Percentiles rank a stretch among this genome's conserved stretches.
These are phyloP conservation scores for Aptenodytes forsteri DNA, from an alignment of 2,113 vertebrate genomes.

Conservation along the genomic window DNA sequence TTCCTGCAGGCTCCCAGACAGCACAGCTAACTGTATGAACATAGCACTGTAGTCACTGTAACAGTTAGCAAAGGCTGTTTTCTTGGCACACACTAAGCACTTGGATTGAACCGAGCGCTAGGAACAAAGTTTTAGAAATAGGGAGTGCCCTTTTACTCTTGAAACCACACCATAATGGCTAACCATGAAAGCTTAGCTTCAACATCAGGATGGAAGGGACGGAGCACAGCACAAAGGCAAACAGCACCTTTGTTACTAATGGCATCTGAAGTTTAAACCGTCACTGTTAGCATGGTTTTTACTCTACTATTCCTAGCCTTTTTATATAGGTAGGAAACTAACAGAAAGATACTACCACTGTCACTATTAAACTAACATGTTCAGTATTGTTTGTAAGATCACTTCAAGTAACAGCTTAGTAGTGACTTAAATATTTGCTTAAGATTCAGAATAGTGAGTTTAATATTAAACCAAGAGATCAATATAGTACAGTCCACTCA, in stretches of 20 bases:
- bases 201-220: neutral
- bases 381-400: neutral
- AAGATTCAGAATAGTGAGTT: neutral
- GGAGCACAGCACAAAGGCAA: neutral
- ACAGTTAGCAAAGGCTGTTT: neutral
- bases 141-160: neutral
- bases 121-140: conserved; percentile 2
- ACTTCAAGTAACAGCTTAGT: neutral
- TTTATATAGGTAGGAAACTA: neutral
- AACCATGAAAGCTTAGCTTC: neutral
- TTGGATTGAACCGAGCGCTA: neutral
- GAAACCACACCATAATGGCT: neutral
- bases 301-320: neutral
- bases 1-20: neutral
- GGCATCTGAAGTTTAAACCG: neutral
- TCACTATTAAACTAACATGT: neutral
- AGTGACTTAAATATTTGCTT: neutral
- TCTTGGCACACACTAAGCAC: neutral
- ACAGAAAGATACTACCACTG: neutral
- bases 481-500: neutral
- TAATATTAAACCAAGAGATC: neutral
- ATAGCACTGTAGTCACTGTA: neutral
- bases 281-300: neutral
- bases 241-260: neutral
- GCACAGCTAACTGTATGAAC: neutral